A percentile compares a stretch with the other conserved stretches of the same genome.
Conservation (phyloP, 2,797 vertebrate species). For the Bradypodion pumilum region DNA sequence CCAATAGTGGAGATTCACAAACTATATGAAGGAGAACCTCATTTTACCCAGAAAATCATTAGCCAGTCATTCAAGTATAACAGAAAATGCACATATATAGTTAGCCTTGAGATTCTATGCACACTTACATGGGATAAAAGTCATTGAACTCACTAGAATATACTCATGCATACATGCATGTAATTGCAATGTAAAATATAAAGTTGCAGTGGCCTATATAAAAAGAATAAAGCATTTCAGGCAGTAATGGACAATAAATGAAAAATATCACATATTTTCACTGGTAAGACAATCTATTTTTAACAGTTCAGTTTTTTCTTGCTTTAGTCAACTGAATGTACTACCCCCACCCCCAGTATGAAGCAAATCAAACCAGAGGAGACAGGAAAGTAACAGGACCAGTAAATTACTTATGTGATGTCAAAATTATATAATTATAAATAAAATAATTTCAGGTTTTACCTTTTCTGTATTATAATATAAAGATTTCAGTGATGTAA, state of each 20-base stretch:
- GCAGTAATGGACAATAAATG: not conserved
- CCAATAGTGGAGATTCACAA: no score
- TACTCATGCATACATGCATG: not conserved
- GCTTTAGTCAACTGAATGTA: not conserved
- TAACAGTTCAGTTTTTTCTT: not conserved
- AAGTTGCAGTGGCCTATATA: not conserved
- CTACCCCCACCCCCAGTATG: not conserved
- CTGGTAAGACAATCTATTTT: not conserved
- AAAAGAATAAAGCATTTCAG: not conserved
- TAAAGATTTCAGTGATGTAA: constrained; percentile 82
- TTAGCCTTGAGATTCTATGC: not conserved
- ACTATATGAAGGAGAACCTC: no score
- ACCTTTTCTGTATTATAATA: constrained; percentile 83
- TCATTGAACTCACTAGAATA: no score
- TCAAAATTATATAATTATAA: constrained; percentile 48
- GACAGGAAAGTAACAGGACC: constrained; percentile 36
- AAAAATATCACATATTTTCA: not conserved
- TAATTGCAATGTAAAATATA: not conserved
- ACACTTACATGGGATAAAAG: not conserved
- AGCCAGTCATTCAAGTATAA: not conserved
- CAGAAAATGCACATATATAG: not conserved
- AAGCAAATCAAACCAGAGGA: not conserved
- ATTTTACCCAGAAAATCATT: no score
- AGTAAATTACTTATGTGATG: constrained; percentile 30
- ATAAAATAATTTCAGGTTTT: constrained; percentile 67